Percentiles rank a stretch among this genome's conserved stretches.
These are phyloP conservation scores for Parthenolecanium corni DNA, from an alignment of 2,888 invertebrate genomes.

Conservation along the genomic window DNA sequence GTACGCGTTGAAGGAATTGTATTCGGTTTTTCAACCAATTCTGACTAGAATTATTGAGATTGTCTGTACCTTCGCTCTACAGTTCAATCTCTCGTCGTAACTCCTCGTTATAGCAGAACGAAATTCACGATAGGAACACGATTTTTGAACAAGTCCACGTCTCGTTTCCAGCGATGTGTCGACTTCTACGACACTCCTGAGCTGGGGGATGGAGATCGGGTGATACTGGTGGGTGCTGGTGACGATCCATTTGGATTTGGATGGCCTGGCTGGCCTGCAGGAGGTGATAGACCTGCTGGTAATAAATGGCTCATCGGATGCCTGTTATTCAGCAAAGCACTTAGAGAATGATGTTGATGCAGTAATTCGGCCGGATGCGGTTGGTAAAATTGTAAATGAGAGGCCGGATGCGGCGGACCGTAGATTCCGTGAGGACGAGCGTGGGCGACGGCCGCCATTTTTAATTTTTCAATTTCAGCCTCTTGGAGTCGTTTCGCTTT, in stretches of 20 bases:
- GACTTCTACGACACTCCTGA: slow-evolving; percentile 20
- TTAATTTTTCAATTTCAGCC: slow-evolving; percentile 84
- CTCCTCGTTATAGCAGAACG: no score
- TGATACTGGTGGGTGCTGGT: slow-evolving; percentile 19
- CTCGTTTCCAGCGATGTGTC: no score
- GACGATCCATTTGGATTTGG: slow-evolving; percentile 20
- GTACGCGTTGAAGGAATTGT: no score
- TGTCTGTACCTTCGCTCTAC: no score
- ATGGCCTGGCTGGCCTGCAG: slow-evolving; percentile 4
- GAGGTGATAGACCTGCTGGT: slow-evolving; percentile 16
- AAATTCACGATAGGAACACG: no score
- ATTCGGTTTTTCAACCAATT: no score
- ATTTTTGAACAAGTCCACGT: no score
- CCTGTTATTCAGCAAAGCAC: slow-evolving; percentile 17
- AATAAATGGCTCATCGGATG: slow-evolving; percentile 24
- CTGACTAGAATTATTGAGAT: no score
- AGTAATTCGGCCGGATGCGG: slow-evolving; percentile 40
- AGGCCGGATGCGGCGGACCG: slow-evolving; percentile 35
- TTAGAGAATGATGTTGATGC: slow-evolving; percentile 28
- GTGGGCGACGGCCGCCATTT: slow-evolving; percentile 53
- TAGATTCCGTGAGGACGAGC: slow-evolving; percentile 41
- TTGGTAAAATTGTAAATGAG: slow-evolving; percentile 42
- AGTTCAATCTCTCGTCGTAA: no score
- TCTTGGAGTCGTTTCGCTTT: slow-evolving; percentile 95
- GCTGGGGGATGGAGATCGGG: slow-evolving; percentile 26